Base-by-base conservation (phyloP, 2,113 vertebrate genomes). In the Plestiodon gilberti region DNA sequence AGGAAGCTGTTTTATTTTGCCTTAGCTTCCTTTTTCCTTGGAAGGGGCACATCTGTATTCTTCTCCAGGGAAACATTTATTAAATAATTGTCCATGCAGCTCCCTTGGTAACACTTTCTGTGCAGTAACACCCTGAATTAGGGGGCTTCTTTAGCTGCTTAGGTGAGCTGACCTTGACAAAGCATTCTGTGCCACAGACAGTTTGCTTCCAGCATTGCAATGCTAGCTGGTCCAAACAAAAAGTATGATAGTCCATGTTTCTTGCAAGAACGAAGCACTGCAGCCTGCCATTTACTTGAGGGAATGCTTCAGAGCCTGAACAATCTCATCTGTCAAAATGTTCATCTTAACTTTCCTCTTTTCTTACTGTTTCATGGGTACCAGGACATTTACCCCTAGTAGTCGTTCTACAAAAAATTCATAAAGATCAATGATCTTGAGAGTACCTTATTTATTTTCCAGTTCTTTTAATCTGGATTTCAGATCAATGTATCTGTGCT, bases 191-290 rank as follows among this genome's bases (percentile, higher is more conserved):
- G 17, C 38, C 30, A 2, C 23, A 30, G 23, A 2, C 23, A 30
- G 23, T 88, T 88, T 88, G 64, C 78, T 73, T 92, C 67, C 67
- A 67, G 62, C 88, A 84, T 93, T 93, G 84, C 74, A 82, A 84
- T 67, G 74, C 55, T 67, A 89, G 83, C 86, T 89, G 84, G 67
- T 85, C 80, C 79, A 38, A 61, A 61, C 61, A 35, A 59, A 78
- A 78, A 11, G 18, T 30, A 1, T 40, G 33, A 30, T 69, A 35
- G 40, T 48, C 5, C 77, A 18, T 18, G 6, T 38, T 62, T 52
- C 30, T 52, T 23, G 25, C 15, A 52, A 76, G 38, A 70, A 43
- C 4, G 15, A 65, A 33, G 2, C 5, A n/a, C 13, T 48, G 3
- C 40, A 77, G 5, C 38, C 10, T 62, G 61, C 20, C 40, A 61